These are phyloP conservation scores for Episyrphus balteatus DNA, from an alignment of 1,140 invertebrate genomes.

Conservation along the genomic window DNA sequence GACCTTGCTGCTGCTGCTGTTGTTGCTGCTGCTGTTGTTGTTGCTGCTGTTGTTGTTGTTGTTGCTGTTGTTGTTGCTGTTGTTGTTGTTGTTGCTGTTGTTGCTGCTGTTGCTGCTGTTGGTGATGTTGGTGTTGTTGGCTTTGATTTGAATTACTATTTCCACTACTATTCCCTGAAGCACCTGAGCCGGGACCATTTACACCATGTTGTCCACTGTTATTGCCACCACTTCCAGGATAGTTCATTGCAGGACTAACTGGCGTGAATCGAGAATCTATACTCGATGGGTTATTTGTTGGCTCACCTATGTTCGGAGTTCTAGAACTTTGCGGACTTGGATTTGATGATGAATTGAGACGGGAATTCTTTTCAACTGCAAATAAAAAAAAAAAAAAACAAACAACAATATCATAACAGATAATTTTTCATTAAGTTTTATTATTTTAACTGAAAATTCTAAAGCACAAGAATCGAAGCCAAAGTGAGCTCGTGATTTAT, in stretches of 20 bases:
- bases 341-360: neutral
- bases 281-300: slow-evolving; percentile 6
- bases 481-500: no score
- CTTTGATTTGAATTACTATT: slow-evolving; percentile 14
- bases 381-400: neutral
- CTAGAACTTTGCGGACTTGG: slow-evolving; percentile 23
- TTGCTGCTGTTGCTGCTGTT: slow-evolving; percentile 14
- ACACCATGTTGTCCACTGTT: neutral
- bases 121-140: slow-evolving; percentile 16
- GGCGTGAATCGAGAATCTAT: slow-evolving; percentile 21
- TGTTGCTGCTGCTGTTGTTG: slow-evolving; percentile 21
- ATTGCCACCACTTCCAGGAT: slow-evolving; percentile 8
- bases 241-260: slow-evolving; percentile 25
- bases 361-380: slow-evolving; percentile 4
- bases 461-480: no score
- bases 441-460: no score
- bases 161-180: no score
- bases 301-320: slow-evolving; percentile 5
- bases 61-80: slow-evolving; percentile 26
- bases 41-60: slow-evolving; percentile 19
- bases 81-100: slow-evolving; percentile 19
- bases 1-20: slow-evolving; percentile 9
- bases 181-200: slow-evolving; percentile 1
- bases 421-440: no score
- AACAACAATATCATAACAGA: neutral